Base-by-base conservation (phyloP, 2,888 invertebrate species). In the Cantharis rustica region DNA sequence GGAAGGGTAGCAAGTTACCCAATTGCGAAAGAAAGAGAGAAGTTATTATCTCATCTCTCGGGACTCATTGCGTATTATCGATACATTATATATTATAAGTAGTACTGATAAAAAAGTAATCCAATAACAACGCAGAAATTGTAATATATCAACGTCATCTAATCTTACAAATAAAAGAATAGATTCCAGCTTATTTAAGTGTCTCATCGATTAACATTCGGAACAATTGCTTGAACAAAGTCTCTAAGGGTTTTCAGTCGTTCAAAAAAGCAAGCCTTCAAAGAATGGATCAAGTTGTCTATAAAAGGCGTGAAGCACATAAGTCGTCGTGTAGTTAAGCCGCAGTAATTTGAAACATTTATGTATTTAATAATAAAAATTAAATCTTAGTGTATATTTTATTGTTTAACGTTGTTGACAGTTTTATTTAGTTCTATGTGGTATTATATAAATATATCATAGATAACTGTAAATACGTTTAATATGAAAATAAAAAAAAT, bases 381-480 rank as follows among this genome's bases (percentile, higher is more conserved):
- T n/a, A 47, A 47, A 47, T 47, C n/a, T 47, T 47, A 47, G 47
- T 47, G n/a, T 47, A 47, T n/a, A n/a, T n/a, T 47, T 47, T 47
- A 47, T 47, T 47, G 7, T n/a, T 7, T n/a, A 47, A 47, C 47
- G 13, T 47, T 13, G 13, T 31, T 47, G n/a, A n/a, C n/a, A 47
- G 47, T 47, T 47, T 47, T 47, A 47, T 47, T 47, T 47, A 47
- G 7, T 47, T n/a, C 47, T 47, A 47, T 47, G 47, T 47, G 47
- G 7, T n/a, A 47, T 47, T 47, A 16, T 66, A 66, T 66, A 66
- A 66, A 17, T 66, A 66, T 66, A 9, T 9, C 23, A 66, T 23
- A 66, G 64, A 66, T 66, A 66, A 66, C 64, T 66, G 20, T 66
- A 66, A 66, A 66, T 66, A 66, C 20, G 64, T 66, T 20, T 17